Base-by-base conservation (phyloP, 2,797 vertebrate species). In the Eidolon dupreanum region DNA sequence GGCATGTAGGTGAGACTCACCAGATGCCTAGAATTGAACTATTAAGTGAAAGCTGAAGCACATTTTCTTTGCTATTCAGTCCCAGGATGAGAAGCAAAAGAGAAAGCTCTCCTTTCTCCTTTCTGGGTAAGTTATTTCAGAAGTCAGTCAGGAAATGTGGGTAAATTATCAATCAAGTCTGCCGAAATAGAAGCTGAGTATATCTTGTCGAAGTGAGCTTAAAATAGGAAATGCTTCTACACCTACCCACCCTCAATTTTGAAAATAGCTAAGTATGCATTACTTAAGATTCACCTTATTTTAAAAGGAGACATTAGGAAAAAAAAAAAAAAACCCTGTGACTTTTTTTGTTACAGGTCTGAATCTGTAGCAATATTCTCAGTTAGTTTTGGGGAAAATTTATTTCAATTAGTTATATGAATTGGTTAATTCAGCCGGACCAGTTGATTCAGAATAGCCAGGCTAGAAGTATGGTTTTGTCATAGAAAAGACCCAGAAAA, bases 221-320 rank as follows among this genome's bases (percentile, higher is more conserved):
- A 92, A 93, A 96, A 92, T 97, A 95, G 90, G 55, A 93, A 93
- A 88, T 71, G 28, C 26, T 93, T 96, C 73, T 95, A 90, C 46
- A 95, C 83, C 81, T 59, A 66, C 53, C 86, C 78, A 94, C 90
- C 36, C n/a, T 95, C 3, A 12, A 74, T 85, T 95, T 97, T 91
- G 61, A 97, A 96, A 95, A 95, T 93, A 97, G 73, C 57, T 97
- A 77, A 97, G 95, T 96, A 93, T 83, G 66, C 88, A 38, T 82
- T 83, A 74, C 19, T 95, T 96, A 96, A 98, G 92, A 95, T 79
- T 86, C 95, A 79, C 8, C 16, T 96, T 81, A 87, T 75, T 88
- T 95, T 94, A 86, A 38, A 90, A 81, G 78, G 49, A 93, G 53
- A 86, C 28, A 65, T 59, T 85, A 92, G 73, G 15, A 36, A 28